Evolutionary conservation across 2,888 invertebrate species (phyloP), one percentile per base, ranked within the genome.

Genomic region (Embidobia sp.): DNA sequence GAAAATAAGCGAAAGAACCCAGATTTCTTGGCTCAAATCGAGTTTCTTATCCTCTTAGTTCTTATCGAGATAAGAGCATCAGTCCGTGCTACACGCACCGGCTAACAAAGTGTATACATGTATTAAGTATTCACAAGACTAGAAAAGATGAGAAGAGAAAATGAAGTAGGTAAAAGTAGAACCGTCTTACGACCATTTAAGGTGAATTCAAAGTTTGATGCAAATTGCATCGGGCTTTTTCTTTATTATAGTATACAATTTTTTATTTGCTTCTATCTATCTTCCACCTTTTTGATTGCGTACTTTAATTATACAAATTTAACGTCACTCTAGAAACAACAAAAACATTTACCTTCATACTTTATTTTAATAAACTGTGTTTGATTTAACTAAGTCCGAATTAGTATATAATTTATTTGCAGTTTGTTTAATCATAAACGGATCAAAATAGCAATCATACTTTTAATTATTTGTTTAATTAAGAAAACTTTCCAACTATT

Each of bases 1-100:
- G 79, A 72, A 78, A 78, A 80, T 78, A 80, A 80, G 77, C 77
- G 76, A 69, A 76, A 67, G 75, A 78, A 72, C 64, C 67, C 66
- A 63, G 70, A 78, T 78, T 78, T 78, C 80, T 73, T 72, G 46
- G 61, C 77, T 77, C 73, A 80, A 82, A 81, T 84, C 82, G 83
- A 82, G 83, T 85, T 84, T 81, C 82, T 84, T 83, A 85, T 85
- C 85, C 85, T 85, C 86, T 85, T 84, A 83, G 70, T 57, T 53
- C 69, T 81, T 53, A 61, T 72, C 74, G 63, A 64, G 74, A 69
- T 66, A 55, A 76, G 63, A 76, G 59, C 75, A 57, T 74, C 70
- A 35, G 67, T 63, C 33, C 33, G 44, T 64, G 40, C 63, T 63
- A 73, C 40, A 63, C 67, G 53, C 73, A 74, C 57, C 33, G 70